Percentiles rank a stretch among this genome's conserved stretches.
phyloP scores from a whole-genome alignment of 2,888 invertebrate genomes.

The Flabesymbios commensalis region DNA sequence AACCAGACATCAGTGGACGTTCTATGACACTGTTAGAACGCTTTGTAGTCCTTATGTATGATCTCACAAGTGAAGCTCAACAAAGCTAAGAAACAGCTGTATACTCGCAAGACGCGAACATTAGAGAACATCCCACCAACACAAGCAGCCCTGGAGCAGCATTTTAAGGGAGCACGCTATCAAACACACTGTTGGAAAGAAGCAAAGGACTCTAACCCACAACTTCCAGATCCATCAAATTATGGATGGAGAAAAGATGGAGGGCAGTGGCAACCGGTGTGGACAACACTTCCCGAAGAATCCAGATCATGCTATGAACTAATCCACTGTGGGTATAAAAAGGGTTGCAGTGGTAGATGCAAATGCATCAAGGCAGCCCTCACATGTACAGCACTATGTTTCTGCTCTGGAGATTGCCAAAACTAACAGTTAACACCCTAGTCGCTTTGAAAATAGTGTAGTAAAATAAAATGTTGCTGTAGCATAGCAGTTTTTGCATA shows the following conservation, averaged over 20 bases:
- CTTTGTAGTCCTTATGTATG: neutral
- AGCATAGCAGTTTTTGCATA: too few species aligned
- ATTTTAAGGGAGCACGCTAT: constrained; percentile 12
- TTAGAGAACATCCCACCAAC: neutral
- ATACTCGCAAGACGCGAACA: neutral
- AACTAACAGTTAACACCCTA: too few species aligned
- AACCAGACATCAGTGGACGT: too few species aligned
- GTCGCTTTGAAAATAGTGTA: too few species aligned
- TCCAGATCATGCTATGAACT: constrained; percentile 22
- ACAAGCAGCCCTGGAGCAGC: constrained; percentile 12
- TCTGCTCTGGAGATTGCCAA: constrained; percentile 13
- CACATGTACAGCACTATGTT: constrained; percentile 14
- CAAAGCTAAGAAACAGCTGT: neutral
- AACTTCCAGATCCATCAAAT: constrained; percentile 16
- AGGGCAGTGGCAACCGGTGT: constrained; percentile 12
- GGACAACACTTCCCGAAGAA: constrained; percentile 22
- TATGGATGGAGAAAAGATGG: constrained; percentile 15
- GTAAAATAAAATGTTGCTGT: too few species aligned
- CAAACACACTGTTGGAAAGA: constrained; percentile 16
- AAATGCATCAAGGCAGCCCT: constrained; percentile 20
- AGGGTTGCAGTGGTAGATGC: constrained; percentile 15
- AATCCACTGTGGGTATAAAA: constrained; percentile 17
- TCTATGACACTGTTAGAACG: constrained; percentile 6
- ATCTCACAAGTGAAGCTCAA: neutral
- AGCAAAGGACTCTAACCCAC: neutral